Evolutionary conservation across 2,888 invertebrate species (phyloP).

Genomic region (Adela reaumurella): DNA sequence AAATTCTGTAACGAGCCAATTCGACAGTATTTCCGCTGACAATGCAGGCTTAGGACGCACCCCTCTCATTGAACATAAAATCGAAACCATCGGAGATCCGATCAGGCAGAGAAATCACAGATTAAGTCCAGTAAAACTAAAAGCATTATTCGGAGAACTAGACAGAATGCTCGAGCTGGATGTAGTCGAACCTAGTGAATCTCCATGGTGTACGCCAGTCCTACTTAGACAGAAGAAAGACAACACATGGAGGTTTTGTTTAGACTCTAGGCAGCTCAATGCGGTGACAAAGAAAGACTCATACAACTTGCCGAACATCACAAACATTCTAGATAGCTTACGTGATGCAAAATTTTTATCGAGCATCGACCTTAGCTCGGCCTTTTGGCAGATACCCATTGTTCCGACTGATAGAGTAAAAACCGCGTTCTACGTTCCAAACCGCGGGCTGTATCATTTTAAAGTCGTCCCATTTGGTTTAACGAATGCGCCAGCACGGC

Average conservation of each 20-base stretch:
- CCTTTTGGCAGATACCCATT: slow-evolving; percentile 8
- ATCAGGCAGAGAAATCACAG: background rate
- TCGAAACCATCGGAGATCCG: background rate
- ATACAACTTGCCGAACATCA: slow-evolving; percentile 12
- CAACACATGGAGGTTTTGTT: slow-evolving; percentile 11
- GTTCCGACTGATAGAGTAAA: slow-evolving; percentile 2
- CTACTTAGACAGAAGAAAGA: background rate
- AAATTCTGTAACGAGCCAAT: background rate
- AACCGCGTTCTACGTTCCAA: slow-evolving; percentile 7
- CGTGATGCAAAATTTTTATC: background rate
- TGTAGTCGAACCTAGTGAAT: background rate
- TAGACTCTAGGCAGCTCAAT: slow-evolving; percentile 14
- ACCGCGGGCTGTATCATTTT: background rate
- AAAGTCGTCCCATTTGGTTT: slow-evolving; percentile 7
- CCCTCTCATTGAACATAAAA: background rate
- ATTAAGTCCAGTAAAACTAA: background rate
- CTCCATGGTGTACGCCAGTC: slow-evolving; percentile 1
- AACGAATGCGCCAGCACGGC: slow-evolving; percentile 3
- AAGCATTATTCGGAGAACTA: background rate
- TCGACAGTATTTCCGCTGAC: background rate
- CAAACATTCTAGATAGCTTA: background rate
- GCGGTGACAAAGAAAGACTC: slow-evolving; percentile 10
- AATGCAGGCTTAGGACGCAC: background rate
- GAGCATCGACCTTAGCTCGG: background rate
- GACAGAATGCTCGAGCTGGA: slow-evolving; percentile 1